Conservation (phyloP, 2,113 vertebrate species). For the Axis porcinus region DNA sequence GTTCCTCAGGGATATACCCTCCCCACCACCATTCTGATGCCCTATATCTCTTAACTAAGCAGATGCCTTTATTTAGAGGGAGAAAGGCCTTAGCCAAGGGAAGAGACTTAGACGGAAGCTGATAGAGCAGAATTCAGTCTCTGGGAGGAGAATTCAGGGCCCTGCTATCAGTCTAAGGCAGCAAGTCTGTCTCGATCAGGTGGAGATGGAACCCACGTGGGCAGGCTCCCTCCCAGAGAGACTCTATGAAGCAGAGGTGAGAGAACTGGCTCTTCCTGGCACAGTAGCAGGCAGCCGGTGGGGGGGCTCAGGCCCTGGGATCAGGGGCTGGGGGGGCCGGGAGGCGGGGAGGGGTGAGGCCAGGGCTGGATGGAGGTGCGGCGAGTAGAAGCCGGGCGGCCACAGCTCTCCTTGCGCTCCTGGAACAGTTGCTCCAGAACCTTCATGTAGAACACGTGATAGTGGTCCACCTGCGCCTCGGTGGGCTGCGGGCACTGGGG, state of each 20-base stretch:
- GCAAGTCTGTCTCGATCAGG: not conserved
- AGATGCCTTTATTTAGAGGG: not conserved
- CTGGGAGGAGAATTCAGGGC: not conserved
- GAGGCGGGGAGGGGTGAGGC: not conserved
- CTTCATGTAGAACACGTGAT: constrained; percentile 83
- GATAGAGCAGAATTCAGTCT: not conserved
- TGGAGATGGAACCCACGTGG: not conserved
- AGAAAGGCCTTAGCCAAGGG: not conserved
- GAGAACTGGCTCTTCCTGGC: not conserved
- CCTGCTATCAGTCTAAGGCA: not conserved
- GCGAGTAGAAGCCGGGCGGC: constrained; percentile 77
- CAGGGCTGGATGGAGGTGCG: constrained; percentile 65
- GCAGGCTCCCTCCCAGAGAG: accelerated
- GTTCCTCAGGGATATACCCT: accelerated
- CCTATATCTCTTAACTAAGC: not conserved
- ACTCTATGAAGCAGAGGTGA: not conserved
- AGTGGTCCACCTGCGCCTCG: constrained; percentile 80
- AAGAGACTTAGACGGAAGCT: not conserved
- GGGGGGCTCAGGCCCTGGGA: no score
- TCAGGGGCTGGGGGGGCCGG: not conserved
- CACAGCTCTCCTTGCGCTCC: constrained; percentile 82
- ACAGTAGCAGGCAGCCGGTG: accelerated
- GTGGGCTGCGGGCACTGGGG: constrained; percentile 70
- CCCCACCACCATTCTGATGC: not conserved
- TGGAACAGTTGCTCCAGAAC: constrained; percentile 83